Conservation (phyloP, 2,797 vertebrate species). For the Enteromius mattozi region DNA sequence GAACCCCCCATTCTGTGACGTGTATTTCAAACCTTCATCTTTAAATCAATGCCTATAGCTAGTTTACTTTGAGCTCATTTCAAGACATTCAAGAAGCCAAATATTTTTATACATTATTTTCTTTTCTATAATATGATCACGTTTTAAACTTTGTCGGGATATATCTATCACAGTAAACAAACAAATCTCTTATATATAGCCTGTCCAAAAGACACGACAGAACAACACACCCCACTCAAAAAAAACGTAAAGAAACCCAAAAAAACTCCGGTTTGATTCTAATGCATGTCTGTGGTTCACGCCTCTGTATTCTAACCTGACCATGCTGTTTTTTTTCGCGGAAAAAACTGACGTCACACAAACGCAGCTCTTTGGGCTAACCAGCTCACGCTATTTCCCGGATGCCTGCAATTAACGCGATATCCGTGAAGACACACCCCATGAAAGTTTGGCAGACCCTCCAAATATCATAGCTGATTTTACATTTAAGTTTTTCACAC, state of each 20-base stretch:
- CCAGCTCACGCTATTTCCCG: slow-evolving; percentile 63
- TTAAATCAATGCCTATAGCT: slow-evolving; percentile 15
- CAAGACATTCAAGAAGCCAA: no score
- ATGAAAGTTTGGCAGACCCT: slow-evolving; percentile 16
- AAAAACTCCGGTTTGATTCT: neutral
- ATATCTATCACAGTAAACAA: neutral
- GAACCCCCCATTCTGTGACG: neutral
- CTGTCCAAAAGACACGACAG: neutral
- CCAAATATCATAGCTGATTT: slow-evolving; percentile 24
- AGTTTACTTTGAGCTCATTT: neutral
- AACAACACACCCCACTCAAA: neutral
- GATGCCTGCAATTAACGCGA: slow-evolving; percentile 71
- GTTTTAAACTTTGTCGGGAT: neutral
- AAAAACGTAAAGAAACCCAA: neutral
- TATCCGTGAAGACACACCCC: slow-evolving; percentile 62
- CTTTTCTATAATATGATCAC: neutral
- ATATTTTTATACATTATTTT: neutral
- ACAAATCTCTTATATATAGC: neutral
- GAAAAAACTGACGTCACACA: slow-evolving; percentile 69
- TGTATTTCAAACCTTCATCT: neutral
- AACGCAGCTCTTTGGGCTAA: slow-evolving; percentile 30
- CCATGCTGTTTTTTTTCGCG: slow-evolving; percentile 69
- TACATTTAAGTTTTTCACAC: neutral
- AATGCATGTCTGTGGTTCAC: neutral
- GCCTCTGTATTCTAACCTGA: slow-evolving; percentile 33